These are phyloP conservation scores for Parnassius glacialis DNA, from an alignment of 2,888 invertebrate species.

Conservation along the genomic window DNA sequence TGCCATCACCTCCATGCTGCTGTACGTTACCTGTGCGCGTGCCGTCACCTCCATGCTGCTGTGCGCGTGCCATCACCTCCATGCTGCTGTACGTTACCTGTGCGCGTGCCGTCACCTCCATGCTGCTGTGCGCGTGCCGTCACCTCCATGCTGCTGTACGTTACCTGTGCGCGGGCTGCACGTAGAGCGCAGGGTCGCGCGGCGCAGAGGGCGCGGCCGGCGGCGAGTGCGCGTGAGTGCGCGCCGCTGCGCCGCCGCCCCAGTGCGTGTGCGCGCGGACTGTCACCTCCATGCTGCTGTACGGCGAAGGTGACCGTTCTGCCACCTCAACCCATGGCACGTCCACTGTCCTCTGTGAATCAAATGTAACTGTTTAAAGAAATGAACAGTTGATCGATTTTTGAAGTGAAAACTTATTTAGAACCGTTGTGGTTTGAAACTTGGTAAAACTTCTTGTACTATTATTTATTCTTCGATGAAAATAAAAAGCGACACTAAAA, in stretches of 20 bases:
- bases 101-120: slow-evolving; percentile 36
- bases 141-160: slow-evolving; percentile 49
- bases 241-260: slow-evolving; percentile 86
- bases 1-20: slow-evolving; percentile 70
- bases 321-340: slow-evolving; percentile 75
- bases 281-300: slow-evolving; percentile 85
- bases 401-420: no score
- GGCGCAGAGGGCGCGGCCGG: slow-evolving; percentile 90
- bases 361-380: no score
- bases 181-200: slow-evolving; percentile 85
- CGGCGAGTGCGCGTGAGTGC: slow-evolving; percentile 86
- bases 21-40: slow-evolving; percentile 83
- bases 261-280: slow-evolving; percentile 92
- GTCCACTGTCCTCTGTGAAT: slow-evolving; percentile 72
- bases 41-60: slow-evolving; percentile 56
- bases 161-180: slow-evolving; percentile 56
- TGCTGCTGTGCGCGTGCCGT: slow-evolving; percentile 41
- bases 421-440: no score
- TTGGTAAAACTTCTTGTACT: no score
- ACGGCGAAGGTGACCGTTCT: slow-evolving; percentile 80
- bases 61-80: slow-evolving; percentile 36
- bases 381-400: no score
- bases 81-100: slow-evolving; percentile 26
- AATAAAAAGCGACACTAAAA: no score
- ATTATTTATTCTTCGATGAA: no score